Conservation (phyloP, 2,888 invertebrate species). For the Tanytarsus gracilentus region DNA sequence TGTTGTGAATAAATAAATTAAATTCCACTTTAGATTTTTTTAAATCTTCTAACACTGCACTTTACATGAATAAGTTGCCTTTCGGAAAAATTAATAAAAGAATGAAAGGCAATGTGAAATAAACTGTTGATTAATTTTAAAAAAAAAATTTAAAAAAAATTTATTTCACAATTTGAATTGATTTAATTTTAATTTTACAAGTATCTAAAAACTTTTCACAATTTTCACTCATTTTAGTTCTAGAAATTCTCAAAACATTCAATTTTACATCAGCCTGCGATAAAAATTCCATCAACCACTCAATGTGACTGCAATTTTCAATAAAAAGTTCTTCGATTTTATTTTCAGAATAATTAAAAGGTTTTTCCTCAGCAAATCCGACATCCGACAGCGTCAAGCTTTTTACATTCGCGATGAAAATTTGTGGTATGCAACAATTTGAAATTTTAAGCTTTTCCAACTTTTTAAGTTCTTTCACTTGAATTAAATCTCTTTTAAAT, state of each 20-base stretch:
- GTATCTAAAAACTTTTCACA: background rate
- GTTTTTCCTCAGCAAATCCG: background rate
- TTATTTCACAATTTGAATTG: no score
- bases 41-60: no score
- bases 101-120: no score
- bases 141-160: no score
- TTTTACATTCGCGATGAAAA: background rate
- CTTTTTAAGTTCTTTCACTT: background rate
- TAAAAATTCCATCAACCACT: background rate
- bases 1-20: no score
- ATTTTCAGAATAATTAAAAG: background rate
- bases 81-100: no score
- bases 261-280: background rate
- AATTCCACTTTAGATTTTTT: no score
- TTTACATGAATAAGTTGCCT: no score
- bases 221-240: background rate
- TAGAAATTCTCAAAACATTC: background rate
- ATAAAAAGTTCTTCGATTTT: background rate
- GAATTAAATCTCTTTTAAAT: background rate
- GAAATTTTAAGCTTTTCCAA: background rate
- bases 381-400: background rate
- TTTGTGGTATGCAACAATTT: background rate
- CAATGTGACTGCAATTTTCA: background rate
- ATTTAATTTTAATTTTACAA: no score
- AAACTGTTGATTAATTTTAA: no score